phyloP scores from a whole-genome alignment of 2,888 invertebrate genomes.

The Acleris cristana region DNA sequence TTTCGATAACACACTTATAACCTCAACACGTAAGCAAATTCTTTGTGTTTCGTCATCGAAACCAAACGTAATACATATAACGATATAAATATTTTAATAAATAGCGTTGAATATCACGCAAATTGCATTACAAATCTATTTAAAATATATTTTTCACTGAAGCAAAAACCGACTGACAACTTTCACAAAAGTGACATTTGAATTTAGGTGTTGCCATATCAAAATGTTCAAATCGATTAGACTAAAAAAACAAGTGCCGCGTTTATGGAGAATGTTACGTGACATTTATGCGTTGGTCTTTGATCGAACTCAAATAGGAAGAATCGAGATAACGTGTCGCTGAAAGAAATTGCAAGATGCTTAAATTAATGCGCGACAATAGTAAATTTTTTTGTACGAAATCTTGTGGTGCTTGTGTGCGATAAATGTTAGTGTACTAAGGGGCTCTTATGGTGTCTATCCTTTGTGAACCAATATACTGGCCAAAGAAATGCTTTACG shows the following conservation, averaged over 20 bases:
- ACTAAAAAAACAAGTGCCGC: neutral
- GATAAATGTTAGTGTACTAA: too few species aligned
- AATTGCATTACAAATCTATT: constrained; percentile 43
- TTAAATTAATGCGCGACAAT: too few species aligned
- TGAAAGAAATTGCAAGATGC: too few species aligned
- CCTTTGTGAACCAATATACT: too few species aligned
- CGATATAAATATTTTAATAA: constrained; percentile 16
- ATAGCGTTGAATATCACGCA: constrained; percentile 22
- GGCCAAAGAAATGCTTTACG: too few species aligned
- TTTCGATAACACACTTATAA: constrained; percentile 67
- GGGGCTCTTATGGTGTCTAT: too few species aligned
- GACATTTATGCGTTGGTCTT: neutral
- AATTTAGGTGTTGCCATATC: constrained; percentile 53
- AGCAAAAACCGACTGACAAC: constrained; percentile 66
- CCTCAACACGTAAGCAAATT: constrained; percentile 62
- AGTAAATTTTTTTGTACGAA: too few species aligned
- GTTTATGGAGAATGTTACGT: constrained; percentile 7
- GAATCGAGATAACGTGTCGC: neutral
- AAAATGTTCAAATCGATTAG: constrained; percentile 19
- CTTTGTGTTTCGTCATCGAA: constrained; percentile 51
- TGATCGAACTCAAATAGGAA: neutral
- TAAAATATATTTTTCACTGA: constrained; percentile 50
- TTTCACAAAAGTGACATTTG: constrained; percentile 63
- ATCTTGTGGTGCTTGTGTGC: too few species aligned
- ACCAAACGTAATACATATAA: constrained; percentile 28